Conservation (phyloP, 2,888 invertebrate species). For the Acleris holmiana region DNA sequence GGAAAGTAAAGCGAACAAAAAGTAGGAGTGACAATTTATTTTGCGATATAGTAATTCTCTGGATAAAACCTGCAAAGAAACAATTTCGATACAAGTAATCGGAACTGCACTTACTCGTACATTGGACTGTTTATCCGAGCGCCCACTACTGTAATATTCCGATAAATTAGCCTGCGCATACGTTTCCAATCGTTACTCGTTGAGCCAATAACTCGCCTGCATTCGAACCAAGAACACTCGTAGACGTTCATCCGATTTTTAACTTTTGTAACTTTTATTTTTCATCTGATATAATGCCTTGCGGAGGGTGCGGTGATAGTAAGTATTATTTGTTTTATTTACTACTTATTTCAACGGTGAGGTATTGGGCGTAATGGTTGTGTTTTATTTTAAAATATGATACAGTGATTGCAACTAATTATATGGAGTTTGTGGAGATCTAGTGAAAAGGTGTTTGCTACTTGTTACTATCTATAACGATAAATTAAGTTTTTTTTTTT, state of each 20-base stretch:
- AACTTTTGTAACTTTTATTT: conserved; percentile 46
- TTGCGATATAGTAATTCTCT: neutral
- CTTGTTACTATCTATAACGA: too few species aligned
- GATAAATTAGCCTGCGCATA: conserved; percentile 40
- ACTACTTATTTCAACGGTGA: too few species aligned
- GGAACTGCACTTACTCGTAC: neutral
- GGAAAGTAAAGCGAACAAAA: too few species aligned
- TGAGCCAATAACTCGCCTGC: conserved; percentile 36
- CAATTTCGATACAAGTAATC: conserved; percentile 2
- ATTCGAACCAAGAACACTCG: conserved; percentile 33
- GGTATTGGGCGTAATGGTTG: too few species aligned
- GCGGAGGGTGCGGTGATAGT: conserved; percentile 77
- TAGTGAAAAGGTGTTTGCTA: too few species aligned
- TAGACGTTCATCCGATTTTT: conserved; percentile 14
- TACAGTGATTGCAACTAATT: too few species aligned
- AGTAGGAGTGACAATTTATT: too few species aligned
- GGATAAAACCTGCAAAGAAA: neutral
- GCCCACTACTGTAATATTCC: conserved; percentile 20
- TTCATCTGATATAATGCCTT: conserved; percentile 62
- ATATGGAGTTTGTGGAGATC: too few species aligned
- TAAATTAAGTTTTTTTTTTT: too few species aligned
- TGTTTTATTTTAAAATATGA: too few species aligned
- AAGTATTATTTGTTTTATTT: conserved; percentile 48
- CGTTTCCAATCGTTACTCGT: conserved; percentile 31
- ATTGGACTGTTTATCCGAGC: conserved; percentile 36